Conservation (phyloP, 2,888 invertebrate species). For the Diaperis boleti region DNA sequence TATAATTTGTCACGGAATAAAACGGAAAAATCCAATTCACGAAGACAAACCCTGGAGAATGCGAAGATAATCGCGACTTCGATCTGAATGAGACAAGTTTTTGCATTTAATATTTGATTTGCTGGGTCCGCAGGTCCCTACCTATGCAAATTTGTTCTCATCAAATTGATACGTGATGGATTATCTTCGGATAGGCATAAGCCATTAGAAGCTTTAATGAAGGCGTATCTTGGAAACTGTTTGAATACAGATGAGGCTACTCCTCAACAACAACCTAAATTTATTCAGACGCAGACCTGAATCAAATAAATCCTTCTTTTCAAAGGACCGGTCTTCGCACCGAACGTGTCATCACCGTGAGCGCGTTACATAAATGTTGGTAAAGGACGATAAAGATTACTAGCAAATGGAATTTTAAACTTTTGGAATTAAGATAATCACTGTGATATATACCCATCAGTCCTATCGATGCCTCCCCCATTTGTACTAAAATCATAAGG, state of each 20-base stretch:
- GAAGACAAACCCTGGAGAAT: neutral
- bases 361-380: neutral
- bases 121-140: neutral
- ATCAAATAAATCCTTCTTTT: conserved; percentile 6
- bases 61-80: neutral
- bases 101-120: neutral
- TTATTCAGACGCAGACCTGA: neutral
- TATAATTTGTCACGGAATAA: too few species aligned
- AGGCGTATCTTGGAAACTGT: conserved; percentile 37
- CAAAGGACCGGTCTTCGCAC: neutral
- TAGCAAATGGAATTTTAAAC: too few species aligned
- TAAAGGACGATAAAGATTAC: too few species aligned
- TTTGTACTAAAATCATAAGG: conserved; percentile 12
- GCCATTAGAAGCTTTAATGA: conserved; percentile 40
- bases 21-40: neutral
- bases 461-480: too few species aligned
- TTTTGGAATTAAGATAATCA: too few species aligned
- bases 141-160: conserved; percentile 19
- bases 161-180: conserved; percentile 43
- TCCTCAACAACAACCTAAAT: neutral
- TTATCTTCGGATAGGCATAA: conserved; percentile 35
- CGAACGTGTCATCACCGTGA: neutral
- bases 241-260: conserved; percentile 39
- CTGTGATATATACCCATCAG: too few species aligned
- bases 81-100: neutral